phyloP scores from a whole-genome alignment of 2,797 vertebrate species.

The Chaetophractus vellerosus region DNA sequence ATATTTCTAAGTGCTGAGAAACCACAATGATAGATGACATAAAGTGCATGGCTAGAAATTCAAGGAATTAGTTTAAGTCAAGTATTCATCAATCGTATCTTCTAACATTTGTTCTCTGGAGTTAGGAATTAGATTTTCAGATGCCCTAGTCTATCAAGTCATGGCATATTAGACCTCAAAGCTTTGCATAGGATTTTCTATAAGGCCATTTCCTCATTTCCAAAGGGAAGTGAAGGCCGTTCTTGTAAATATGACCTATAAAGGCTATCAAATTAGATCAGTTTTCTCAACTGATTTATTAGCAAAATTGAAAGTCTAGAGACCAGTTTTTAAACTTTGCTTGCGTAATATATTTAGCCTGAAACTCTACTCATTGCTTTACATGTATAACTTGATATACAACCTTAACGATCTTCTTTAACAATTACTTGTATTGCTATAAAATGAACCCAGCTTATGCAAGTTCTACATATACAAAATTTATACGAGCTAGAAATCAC shows the following conservation, averaged over 20 bases:
- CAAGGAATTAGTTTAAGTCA: constrained; percentile 76
- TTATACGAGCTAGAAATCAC: constrained; percentile 14
- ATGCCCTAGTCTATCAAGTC: constrained; percentile 64
- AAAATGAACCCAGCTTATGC: constrained; percentile 17
- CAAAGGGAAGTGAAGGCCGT: neutral
- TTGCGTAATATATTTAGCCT: neutral
- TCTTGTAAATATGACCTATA: constrained; percentile 17
- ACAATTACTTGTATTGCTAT: neutral
- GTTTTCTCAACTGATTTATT: constrained; percentile 40
- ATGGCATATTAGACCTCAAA: constrained; percentile 29
- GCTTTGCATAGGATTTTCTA: constrained; percentile 35
- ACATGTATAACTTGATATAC: neutral
- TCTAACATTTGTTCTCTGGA: constrained; percentile 73
- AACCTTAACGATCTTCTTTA: constrained; percentile 3
- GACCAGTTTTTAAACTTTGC: constrained; percentile 30
- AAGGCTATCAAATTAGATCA: neutral
- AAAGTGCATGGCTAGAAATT: constrained; percentile 73
- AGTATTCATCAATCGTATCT: constrained; percentile 67
- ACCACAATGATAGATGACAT: constrained; percentile 71
- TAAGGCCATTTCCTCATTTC: neutral
- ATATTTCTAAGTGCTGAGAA: constrained; percentile 81
- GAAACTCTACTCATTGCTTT: constrained; percentile 33
- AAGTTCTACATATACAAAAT: neutral
- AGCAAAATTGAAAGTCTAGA: constrained; percentile 57
- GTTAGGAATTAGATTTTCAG: constrained; percentile 51